phyloP scores from a whole-genome alignment of 2,797 vertebrate species.

The Neosilurus mollespiculum region DNA sequence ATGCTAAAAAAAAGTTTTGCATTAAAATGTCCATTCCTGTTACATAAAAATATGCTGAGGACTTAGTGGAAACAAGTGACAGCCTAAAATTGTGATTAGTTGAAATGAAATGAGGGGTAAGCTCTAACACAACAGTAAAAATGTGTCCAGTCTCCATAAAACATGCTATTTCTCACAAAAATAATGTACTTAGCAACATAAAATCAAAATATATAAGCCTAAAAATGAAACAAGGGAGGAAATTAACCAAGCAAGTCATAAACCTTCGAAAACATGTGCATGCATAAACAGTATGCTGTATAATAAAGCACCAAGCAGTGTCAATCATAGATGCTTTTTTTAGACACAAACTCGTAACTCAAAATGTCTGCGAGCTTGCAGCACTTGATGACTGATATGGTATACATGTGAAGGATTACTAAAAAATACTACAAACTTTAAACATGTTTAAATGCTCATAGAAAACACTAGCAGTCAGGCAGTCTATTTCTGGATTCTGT shows the following conservation, averaged over 20 bases:
- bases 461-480: conserved; percentile 1
- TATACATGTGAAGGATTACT: background rate
- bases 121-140: conserved; percentile 38
- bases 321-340: conserved; percentile 9
- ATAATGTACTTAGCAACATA: conserved; percentile 28
- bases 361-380: conserved; percentile 19
- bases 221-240: background rate
- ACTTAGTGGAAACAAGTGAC: conserved; percentile 2
- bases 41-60: background rate
- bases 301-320: background rate
- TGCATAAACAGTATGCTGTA: conserved; percentile 20
- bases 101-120: conserved; percentile 37
- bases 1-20: background rate
- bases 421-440: background rate
- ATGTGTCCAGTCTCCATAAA: conserved; percentile 37
- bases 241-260: conserved; percentile 19
- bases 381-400: background rate
- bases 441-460: background rate
- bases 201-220: background rate
- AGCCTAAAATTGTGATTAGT: conserved; percentile 23
- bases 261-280: conserved; percentile 29
- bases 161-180: conserved; percentile 26
- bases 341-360: conserved; percentile 5
- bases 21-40: conserved; percentile 15
- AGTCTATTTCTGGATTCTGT: conserved; percentile 18